phyloP scores from a whole-genome alignment of 2,797 vertebrate genomes.

The Sternarchorhynchus goeldii region DNA sequence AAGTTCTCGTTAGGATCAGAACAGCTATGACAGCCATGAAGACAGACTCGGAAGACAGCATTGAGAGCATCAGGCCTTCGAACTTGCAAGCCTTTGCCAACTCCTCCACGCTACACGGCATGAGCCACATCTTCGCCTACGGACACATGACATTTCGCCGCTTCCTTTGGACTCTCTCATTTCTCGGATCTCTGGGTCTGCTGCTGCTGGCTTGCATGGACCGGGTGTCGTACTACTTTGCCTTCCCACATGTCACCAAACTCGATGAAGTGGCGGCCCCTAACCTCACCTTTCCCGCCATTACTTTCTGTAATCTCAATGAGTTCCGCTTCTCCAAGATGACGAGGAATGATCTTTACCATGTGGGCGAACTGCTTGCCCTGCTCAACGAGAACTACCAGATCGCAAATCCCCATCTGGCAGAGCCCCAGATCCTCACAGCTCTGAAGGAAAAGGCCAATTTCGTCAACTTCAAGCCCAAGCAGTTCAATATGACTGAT shows the following conservation, averaged over 20 bases:
- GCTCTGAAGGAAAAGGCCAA: constrained; percentile 85
- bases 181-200: constrained; percentile 81
- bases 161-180: constrained; percentile 83
- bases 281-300: constrained; percentile 86
- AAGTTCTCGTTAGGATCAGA: constrained; percentile 65
- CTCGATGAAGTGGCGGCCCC: constrained; percentile 82
- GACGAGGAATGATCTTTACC: constrained; percentile 87
- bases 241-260: constrained; percentile 83
- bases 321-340: constrained; percentile 88
- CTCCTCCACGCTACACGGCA: constrained; percentile 86
- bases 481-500: constrained; percentile 89
- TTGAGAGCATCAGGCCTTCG: constrained; percentile 79
- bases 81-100: constrained; percentile 86
- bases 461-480: constrained; percentile 87
- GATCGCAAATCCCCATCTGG: constrained; percentile 82
- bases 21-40: constrained; percentile 75
- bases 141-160: constrained; percentile 86
- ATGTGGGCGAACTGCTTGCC: constrained; percentile 84
- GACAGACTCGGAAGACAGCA: constrained; percentile 82
- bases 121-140: constrained; percentile 88
- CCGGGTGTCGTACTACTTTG: constrained; percentile 84
- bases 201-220: constrained; percentile 84
- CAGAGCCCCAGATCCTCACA: constrained; percentile 82
- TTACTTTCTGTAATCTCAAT: constrained; percentile 91
- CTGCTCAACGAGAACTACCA: constrained; percentile 85